Evolutionary conservation across 2,797 vertebrate species (phyloP), one percentile per base, ranked within the genome.

Genomic region (Pitangus sulphuratus): DNA sequence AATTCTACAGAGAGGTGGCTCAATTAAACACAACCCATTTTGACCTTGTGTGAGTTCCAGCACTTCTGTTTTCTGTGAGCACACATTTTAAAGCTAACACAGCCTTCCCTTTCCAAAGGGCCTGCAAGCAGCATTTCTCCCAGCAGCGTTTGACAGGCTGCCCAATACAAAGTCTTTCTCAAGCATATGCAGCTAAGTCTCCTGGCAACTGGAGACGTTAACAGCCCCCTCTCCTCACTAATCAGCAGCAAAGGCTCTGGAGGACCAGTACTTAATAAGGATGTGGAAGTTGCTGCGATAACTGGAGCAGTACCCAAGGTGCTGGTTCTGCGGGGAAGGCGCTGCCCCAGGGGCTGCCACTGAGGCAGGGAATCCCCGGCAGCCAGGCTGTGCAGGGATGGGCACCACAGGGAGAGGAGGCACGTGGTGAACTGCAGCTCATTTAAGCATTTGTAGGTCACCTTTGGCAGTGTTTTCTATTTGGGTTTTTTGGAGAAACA

Each of bases 171-270:
- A 88, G 53, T 53, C 51, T 77, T 88, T 74, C 45, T 50, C 87
- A 77, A 82, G 65, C 51, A 45, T 4, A 50, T 7, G 50, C 88
- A 77, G 85, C 30, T 5, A 77, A 84, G 60, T 77, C 90, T 90
- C 85, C 35, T 84, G 88, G 85, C 83, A 96, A 84, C 74, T 84
- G 45, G 66, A 94, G 66, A 93, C 21, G 48, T 37, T 93, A 91
- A 91, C 91, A 89, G 33, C 65, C 77, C 75, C 54, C 93, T 90
- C 85, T 79, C 76, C 82, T 70, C 74, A 18, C 74, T 96, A 44
- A 91, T 90, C 87, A 90, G 77, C 5, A 68, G 66, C 6, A 3
- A 93, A 87, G 60, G 80, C 93, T 89, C 86, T 77, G 71, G 91
- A 93, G 87, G 74, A 82, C 74, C 71, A 42, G 26, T 4, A 28